phyloP scores from a whole-genome alignment of 2,797 vertebrate genomes.

The Sardinella longiceps region DNA sequence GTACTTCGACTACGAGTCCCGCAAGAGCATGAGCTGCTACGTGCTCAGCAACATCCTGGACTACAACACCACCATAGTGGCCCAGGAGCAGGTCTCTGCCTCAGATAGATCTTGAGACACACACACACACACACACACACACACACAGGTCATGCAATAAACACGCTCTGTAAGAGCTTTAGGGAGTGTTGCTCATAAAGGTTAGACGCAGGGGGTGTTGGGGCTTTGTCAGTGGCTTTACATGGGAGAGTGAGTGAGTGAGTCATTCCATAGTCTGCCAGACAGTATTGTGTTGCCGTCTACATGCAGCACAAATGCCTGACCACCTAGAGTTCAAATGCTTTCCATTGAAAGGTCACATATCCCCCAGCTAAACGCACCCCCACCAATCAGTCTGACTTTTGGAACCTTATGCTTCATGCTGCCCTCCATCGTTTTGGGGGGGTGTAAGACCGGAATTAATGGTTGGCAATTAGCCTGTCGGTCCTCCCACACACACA shows the following conservation, averaged over 20 bases:
- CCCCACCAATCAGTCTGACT: not conserved
- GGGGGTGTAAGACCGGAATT: not conserved
- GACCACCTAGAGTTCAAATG: not conserved
- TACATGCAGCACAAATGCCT: not conserved
- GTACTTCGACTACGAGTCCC: constrained; percentile 97
- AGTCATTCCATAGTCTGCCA: not conserved
- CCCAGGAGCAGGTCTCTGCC: constrained; percentile 90
- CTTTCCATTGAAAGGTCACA: not conserved
- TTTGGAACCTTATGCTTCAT: not conserved
- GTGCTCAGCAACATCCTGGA: constrained; percentile 96
- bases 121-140: not conserved
- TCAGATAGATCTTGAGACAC: not conserved
- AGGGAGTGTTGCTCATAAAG: not conserved
- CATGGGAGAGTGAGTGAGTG: not conserved
- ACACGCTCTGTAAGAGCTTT: not conserved
- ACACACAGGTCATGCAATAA: not conserved
- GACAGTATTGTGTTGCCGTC: not conserved
- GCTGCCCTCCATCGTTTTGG: not conserved
- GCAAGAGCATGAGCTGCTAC: constrained; percentile 98
- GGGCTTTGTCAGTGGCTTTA: not conserved
- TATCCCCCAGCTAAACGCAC: not conserved
- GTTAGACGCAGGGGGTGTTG: not conserved
- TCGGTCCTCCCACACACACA: not conserved
- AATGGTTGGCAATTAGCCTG: not conserved
- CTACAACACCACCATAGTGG: constrained; percentile 91